These are phyloP conservation scores for Agapostemon virescens DNA, from an alignment of 2,888 invertebrate genomes.

Conservation along the genomic window DNA sequence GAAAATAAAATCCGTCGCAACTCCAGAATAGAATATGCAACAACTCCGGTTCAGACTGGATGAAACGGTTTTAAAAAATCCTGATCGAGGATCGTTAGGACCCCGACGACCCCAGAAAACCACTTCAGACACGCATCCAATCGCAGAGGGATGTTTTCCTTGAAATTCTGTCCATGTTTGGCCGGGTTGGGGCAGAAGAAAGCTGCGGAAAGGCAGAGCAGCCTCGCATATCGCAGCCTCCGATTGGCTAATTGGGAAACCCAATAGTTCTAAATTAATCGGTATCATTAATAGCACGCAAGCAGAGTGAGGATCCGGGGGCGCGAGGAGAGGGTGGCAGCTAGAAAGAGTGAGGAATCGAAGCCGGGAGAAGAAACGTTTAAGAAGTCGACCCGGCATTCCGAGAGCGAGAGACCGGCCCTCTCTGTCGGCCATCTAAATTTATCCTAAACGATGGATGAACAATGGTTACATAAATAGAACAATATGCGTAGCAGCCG, in stretches of 20 bases:
- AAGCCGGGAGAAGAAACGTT: constrained; percentile 74
- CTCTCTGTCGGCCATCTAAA: constrained; percentile 75
- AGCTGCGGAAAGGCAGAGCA: constrained; percentile 59
- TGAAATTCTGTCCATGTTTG: constrained; percentile 65
- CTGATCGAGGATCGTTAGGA: background rate
- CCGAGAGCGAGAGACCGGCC: constrained; percentile 66
- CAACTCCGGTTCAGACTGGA: background rate
- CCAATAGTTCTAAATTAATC: constrained; percentile 81
- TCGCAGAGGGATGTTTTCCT: constrained; percentile 30
- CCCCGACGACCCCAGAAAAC: background rate
- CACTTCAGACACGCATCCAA: background rate
- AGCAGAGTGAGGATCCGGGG: constrained; percentile 54
- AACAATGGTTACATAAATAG: constrained; percentile 81
- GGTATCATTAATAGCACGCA: constrained; percentile 79
- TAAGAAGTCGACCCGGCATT: constrained; percentile 79
- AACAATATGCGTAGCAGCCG: constrained; percentile 78
- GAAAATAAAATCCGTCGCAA: background rate
- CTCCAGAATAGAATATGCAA: background rate
- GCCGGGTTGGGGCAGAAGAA: constrained; percentile 48
- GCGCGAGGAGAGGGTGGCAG: constrained; percentile 63
- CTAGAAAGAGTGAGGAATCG: constrained; percentile 66
- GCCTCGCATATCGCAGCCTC: constrained; percentile 63
- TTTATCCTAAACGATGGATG: constrained; percentile 80
- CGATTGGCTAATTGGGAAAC: constrained; percentile 80
- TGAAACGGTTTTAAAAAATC: background rate